phyloP scores from a whole-genome alignment of 2,113 vertebrate species.

The Elaphurus davidianus region DNA sequence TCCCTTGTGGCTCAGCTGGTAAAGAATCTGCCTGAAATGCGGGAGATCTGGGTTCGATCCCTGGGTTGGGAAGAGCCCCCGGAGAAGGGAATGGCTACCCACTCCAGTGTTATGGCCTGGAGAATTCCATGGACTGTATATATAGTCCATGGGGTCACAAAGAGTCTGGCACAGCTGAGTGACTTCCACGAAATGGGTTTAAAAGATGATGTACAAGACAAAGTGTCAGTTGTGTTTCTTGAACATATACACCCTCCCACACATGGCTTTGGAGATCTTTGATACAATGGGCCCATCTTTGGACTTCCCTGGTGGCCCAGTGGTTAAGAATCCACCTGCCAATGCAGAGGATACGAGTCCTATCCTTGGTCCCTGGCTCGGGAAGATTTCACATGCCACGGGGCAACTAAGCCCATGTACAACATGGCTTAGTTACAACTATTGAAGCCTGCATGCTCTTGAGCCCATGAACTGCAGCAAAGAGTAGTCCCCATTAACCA shows the following conservation, averaged over 20 bases:
- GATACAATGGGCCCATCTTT: not conserved
- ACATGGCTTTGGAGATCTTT: not conserved
- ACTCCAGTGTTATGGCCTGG: not conserved
- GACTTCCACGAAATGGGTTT: accelerated
- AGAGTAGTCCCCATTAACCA: not conserved
- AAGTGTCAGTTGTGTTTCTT: not conserved
- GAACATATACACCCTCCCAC: accelerated
- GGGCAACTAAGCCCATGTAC: accelerated
- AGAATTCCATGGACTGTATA: not conserved
- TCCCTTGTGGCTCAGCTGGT: not conserved
- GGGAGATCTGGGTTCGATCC: not conserved
- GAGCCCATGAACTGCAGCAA: not conserved
- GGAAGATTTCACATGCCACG: not conserved
- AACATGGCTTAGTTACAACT: not conserved
- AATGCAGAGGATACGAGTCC: accelerated
- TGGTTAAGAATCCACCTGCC: not conserved
- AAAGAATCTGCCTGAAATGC: not conserved
- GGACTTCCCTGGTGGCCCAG: not conserved
- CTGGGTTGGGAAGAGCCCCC: not conserved
- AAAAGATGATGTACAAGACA: not conserved
- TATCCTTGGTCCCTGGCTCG: not conserved
- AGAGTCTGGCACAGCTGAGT: not conserved
- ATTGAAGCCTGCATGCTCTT: not conserved
- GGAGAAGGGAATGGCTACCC: not conserved
- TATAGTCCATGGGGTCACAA: not conserved